Base-by-base conservation (phyloP, 2,797 vertebrate genomes). In the Lateolabrax maculatus region DNA sequence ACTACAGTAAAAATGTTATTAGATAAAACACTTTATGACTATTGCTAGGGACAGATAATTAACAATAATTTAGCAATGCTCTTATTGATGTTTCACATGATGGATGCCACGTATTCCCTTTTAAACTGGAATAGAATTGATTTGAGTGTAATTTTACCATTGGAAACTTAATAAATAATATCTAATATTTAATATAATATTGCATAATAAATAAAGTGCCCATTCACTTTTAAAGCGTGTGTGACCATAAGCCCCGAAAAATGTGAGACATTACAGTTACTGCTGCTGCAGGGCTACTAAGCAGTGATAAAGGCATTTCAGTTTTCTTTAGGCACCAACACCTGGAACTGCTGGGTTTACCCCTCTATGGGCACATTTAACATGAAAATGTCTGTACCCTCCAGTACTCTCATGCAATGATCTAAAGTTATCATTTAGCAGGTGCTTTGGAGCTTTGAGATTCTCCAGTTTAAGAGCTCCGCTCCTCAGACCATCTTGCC, bases 401-500 rank as follows among this genome's bases (percentile, higher is more conserved):
- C 37, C 75, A 77, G 71, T n/a, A 9, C 69, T 84, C 76, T 83
- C 83, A 79, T 10, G 18, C 84, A 41, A 81, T 52, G 63, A 80
- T 86, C 77, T 86, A 78, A 90, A 83, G 75, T 74, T 77, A 72
- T 84, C 77, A 80, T 87, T 88, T 81, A 91, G 87, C 88, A 87
- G 89, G 87, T 89, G 87, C 82, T 82, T 65, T 77, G 79, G 61
- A 85, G 81, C 81, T 66, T 56, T 67, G 75, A 89, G 80, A 86
- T 83, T 37, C 84, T 89, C 69, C 75, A 75, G 53, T 83, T 77
- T 80, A 89, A 84, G 79, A 85, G 79, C 71, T 84, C 71, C 64
- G 60, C 83, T 89, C 61, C 79, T 87, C 75, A 79, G 68, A 89
- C 89, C 85, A 79, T 87, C 85, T 91, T 92, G 80, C 82, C 73